Conservation (phyloP, 1,140 invertebrate genomes). For the Hypsibius dujardini region DNA sequence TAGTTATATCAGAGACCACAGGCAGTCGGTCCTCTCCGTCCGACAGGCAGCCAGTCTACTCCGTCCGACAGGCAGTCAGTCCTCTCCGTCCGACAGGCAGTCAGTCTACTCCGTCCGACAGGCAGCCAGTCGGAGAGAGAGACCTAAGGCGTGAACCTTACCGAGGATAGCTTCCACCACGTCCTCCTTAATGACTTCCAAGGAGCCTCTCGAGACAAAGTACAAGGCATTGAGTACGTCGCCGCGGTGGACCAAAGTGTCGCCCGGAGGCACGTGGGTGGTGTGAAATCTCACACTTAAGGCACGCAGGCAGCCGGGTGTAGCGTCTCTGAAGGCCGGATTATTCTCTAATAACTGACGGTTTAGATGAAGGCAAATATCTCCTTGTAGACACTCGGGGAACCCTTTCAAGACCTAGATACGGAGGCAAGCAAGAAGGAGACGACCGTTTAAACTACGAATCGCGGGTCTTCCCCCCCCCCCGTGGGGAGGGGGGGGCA, state of each 20-base stretch:
- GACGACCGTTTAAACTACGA: too few relatives aligned
- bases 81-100: too few relatives aligned
- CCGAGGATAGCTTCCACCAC: constrained; percentile 92
- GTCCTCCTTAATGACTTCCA: constrained; percentile 90
- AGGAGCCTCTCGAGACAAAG: constrained; percentile 89
- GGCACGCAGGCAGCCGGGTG: constrained; percentile 85
- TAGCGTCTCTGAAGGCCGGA: constrained; percentile 79
- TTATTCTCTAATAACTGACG: constrained; percentile 82
- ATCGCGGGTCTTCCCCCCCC: too few relatives aligned
- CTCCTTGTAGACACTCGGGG: constrained; percentile 92
- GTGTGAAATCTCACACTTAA: constrained; percentile 81
- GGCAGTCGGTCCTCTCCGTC: too few relatives aligned
- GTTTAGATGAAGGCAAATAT: constrained; percentile 94
- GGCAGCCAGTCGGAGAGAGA: too few relatives aligned
- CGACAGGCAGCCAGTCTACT: too few relatives aligned
- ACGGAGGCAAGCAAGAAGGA: not conserved
- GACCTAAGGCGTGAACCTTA: constrained; percentile 31
- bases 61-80: too few relatives aligned
- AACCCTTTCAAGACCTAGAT: constrained; percentile 72
- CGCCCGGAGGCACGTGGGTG: constrained; percentile 90
- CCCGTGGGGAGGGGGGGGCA: too few relatives aligned
- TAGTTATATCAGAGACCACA: not conserved
- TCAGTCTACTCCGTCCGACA: too few relatives aligned
- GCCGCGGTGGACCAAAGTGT: constrained; percentile 84
- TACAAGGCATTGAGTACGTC: constrained; percentile 86